Conservation (phyloP, 2,113 vertebrate genomes). For the Saccopteryx leptura region DNA sequence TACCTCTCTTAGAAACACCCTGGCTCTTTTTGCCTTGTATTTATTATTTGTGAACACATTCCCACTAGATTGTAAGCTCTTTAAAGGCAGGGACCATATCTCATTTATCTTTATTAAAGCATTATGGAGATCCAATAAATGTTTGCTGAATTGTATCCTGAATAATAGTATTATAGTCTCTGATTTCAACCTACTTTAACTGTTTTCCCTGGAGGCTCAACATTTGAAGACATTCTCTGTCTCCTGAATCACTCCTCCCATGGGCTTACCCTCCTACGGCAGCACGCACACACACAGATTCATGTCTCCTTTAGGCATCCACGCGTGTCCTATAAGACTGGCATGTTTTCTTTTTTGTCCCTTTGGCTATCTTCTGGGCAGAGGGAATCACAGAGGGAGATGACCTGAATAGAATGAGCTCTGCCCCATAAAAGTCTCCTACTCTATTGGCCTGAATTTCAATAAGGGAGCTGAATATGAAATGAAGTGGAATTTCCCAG, state of each 20-base stretch:
- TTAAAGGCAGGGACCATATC: background rate
- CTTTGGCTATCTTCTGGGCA: constrained; percentile 33
- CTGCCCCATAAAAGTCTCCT: constrained; percentile 35
- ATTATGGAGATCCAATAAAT: constrained; percentile 18
- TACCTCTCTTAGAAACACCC: background rate
- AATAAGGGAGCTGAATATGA: constrained; percentile 12
- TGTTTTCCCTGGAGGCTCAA: background rate
- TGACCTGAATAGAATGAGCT: constrained; percentile 57
- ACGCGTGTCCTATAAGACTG: background rate
- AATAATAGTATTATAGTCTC: constrained; percentile 28
- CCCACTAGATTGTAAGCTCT: constrained; percentile 37
- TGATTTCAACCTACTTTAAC: constrained; percentile 47
- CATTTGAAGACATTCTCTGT: background rate
- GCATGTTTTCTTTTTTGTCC: background rate
- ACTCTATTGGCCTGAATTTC: constrained; percentile 52
- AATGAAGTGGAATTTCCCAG: constrained; percentile 28
- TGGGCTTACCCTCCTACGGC: background rate
- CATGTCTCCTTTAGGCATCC: background rate
- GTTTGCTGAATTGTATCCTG: background rate
- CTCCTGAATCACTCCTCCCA: background rate
- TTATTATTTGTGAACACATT: background rate
- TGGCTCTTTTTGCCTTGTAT: background rate
- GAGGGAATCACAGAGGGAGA: constrained; percentile 53
- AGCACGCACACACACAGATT: too few species aligned
- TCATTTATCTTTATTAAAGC: constrained; percentile 43